Conservation (phyloP, 2,797 vertebrate genomes). For the Eulemur albifrons region DNA sequence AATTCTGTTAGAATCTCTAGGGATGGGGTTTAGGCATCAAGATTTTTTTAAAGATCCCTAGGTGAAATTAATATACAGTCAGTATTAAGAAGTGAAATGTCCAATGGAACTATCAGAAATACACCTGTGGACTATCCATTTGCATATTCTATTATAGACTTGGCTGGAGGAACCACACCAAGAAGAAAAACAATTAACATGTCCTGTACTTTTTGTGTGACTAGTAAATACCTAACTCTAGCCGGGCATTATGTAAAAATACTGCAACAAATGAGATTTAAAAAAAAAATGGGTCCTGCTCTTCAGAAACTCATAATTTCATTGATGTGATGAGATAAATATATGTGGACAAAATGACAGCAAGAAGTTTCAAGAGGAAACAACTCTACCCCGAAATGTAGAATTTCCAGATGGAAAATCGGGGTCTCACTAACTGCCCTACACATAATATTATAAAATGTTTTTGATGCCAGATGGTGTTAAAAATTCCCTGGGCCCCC, state of each 20-base stretch:
- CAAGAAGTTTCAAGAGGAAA: not conserved
- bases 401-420: not conserved
- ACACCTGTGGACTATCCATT: not conserved
- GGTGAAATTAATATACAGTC: not conserved
- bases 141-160: not conserved
- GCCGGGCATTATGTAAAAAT: not conserved
- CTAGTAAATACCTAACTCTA: not conserved
- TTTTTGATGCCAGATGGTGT: not conserved
- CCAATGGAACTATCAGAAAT: not conserved
- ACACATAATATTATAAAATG: not conserved
- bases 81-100: not conserved
- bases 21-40: not conserved
- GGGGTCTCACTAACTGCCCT: not conserved
- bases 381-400: not conserved
- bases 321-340: not conserved
- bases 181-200: not conserved
- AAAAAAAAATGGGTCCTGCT: not conserved
- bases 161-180: not conserved
- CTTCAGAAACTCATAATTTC: not conserved
- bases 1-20: not conserved
- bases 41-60: not conserved
- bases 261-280: not conserved
- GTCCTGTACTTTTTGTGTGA: not conserved
- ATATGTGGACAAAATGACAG: not conserved
- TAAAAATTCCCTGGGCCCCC: not conserved